Percentiles rank a stretch among this genome's conserved stretches.
Evolutionary conservation across 2,888 invertebrate genomes (phyloP).

Genomic region (Aphrophora alni): DNA sequence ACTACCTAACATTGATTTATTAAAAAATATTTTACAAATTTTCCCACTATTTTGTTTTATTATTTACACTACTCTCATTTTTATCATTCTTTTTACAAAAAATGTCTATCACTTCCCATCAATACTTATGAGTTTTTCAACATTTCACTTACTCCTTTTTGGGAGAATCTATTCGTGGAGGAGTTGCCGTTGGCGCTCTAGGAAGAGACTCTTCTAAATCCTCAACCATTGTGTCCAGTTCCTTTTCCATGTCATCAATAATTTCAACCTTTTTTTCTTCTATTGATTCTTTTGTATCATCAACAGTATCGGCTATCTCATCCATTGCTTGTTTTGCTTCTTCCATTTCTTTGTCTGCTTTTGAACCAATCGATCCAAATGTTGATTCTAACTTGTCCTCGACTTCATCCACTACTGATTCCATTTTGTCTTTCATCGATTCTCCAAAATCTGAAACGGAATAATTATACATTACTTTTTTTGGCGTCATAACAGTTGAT

Average conservation of each 20-base stretch:
- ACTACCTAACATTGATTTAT: not conserved
- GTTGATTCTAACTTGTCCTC: slow-evolving; percentile 38
- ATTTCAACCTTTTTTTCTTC: slow-evolving; percentile 30
- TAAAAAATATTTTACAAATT: not conserved
- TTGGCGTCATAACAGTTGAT: no score
- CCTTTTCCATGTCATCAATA: slow-evolving; percentile 31
- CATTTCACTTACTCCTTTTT: slow-evolving; percentile 33
- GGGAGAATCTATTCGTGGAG: not conserved
- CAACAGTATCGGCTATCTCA: slow-evolving; percentile 26
- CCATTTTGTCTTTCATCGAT: slow-evolving; percentile 39
- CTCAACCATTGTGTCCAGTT: slow-evolving; percentile 38
- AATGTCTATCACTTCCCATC: not conserved
- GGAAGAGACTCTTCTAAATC: slow-evolving; percentile 35
- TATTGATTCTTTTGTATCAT: slow-evolving; percentile 24
- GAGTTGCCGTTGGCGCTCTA: not conserved
- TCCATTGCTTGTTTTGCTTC: slow-evolving; percentile 26
- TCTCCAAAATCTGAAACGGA: slow-evolving; percentile 40
- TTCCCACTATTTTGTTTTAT: not conserved
- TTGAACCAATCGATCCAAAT: slow-evolving; percentile 11
- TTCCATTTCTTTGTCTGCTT: slow-evolving; percentile 23
- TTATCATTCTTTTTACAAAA: not conserved
- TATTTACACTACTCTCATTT: not conserved
- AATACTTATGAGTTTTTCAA: not conserved
- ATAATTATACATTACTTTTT: no score
- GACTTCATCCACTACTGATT: slow-evolving; percentile 38